Evolutionary conservation across 2,888 invertebrate species (phyloP), one percentile per base, ranked within the genome.

Genomic region (Protonemura montana): DNA sequence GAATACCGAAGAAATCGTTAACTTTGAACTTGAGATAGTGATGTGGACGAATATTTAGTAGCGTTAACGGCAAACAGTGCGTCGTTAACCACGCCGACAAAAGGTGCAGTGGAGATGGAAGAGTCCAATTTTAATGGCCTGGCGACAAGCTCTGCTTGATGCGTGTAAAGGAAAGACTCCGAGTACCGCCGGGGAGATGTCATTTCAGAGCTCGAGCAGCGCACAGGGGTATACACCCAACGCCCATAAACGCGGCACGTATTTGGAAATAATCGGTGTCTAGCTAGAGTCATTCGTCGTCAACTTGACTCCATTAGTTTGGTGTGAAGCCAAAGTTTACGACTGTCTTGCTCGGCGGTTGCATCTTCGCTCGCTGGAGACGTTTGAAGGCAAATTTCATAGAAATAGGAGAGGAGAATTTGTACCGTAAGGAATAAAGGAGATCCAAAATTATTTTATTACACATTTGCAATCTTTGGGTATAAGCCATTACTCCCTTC

Each of bases 61-160:
- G 21, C 59, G 13, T 59, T 59, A 59, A 59, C 59, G 13, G 59
- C 59, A 59, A 59, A 21, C 59, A 59, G 59, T 21, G 59, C 59
- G 59, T 59, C 59, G 59, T 59, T 59, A 59, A 59, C 21, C 59
- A 21, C 13, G 59, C 59, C 59, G 59, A 59, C 21, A 59, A 59
- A 59, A 59, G 59, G 59, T 59, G 21, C 59, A 21, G 16, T 10
- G 59, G 59, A 10, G 13, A 59, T 21, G 35, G 59, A 59, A 59
- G 59, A 59, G 59, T 59, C 59, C 59, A 59, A 59, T 59, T 59
- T 59, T 59, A 59, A 59, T 59, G 7, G 59, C 59, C 59, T 59
- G 16, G 13, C 59, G 59, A 59, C 21, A 59, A 16, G 59, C 59
- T 59, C 59, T 10, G 21, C 21, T 10, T 59, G 59, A 59, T 21